Conservation (phyloP, 2,888 invertebrate genomes). For the Mechanitis messenoides region DNA sequence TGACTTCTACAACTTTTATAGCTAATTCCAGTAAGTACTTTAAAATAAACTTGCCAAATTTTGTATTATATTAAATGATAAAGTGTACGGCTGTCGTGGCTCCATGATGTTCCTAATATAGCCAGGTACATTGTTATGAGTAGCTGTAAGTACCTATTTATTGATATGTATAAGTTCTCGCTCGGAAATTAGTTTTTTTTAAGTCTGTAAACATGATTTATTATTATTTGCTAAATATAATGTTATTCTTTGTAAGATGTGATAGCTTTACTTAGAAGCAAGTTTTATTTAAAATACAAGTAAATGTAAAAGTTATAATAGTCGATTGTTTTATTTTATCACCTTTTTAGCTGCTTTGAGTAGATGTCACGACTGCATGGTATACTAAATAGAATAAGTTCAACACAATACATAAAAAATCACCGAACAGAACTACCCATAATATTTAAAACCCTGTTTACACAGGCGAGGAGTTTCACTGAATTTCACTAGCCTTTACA, state of each 20-base stretch:
- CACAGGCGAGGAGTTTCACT: no score
- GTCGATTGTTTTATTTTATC: slow-evolving; percentile 64
- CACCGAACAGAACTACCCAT: no score
- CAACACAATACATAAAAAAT: no score
- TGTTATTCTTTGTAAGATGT: slow-evolving; percentile 61
- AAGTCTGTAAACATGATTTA: slow-evolving; percentile 63
- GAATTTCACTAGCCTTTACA: no score
- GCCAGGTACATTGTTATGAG: slow-evolving; percentile 38
- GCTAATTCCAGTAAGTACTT: slow-evolving; percentile 45
- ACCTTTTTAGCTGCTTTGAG: slow-evolving; percentile 50
- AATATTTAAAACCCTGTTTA: no score
- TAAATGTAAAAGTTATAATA: slow-evolving; percentile 62
- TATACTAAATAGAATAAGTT: slow-evolving; percentile 5
- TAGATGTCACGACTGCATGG: slow-evolving; percentile 50
- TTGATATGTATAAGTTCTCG: slow-evolving; percentile 46
- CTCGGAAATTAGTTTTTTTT: slow-evolving; percentile 49
- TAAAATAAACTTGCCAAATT: slow-evolving; percentile 55
- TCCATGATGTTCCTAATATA: slow-evolving; percentile 55
- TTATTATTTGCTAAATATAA: slow-evolving; percentile 67
- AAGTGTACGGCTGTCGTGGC: slow-evolving; percentile 47
- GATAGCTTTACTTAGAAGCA: slow-evolving; percentile 74
- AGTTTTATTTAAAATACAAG: slow-evolving; percentile 69
- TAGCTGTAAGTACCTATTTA: slow-evolving; percentile 59
- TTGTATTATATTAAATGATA: slow-evolving; percentile 45
- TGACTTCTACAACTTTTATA: slow-evolving; percentile 16